Conservation (phyloP, 2,888 invertebrate species). For the Hypena proboscidalis region DNA sequence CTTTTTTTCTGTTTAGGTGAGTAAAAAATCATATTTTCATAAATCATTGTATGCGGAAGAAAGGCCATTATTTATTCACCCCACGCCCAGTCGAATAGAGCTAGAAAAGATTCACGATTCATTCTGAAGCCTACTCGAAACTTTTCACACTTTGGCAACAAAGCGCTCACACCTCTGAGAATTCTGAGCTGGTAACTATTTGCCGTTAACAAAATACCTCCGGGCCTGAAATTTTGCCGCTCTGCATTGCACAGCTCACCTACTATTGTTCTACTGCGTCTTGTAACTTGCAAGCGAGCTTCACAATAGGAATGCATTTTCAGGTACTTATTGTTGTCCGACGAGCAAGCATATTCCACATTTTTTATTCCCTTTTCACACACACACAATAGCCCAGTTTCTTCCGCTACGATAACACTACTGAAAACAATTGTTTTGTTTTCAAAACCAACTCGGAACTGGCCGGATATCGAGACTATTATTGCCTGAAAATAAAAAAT, state of each 20-base stretch:
- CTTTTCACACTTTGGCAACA: background rate
- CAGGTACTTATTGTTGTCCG: conserved; percentile 41
- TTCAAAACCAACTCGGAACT: background rate
- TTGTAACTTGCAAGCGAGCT: conserved; percentile 35
- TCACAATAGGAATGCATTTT: conserved; percentile 32
- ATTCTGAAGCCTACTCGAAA: too few relatives aligned
- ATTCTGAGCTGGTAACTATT: background rate
- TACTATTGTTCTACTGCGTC: conserved; percentile 27
- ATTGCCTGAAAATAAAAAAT: background rate
- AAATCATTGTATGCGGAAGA: too few relatives aligned
- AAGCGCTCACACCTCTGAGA: background rate
- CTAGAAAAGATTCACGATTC: too few relatives aligned
- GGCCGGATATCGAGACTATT: too few relatives aligned
- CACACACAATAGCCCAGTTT: conserved; percentile 36
- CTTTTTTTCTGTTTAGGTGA: too few relatives aligned
- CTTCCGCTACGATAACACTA: conserved; percentile 25
- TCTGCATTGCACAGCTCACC: conserved; percentile 16
- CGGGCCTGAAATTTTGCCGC: conserved; percentile 10
- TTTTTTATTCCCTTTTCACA: conserved; percentile 45
- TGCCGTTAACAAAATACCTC: conserved; percentile 5
- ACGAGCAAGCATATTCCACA: conserved; percentile 36
- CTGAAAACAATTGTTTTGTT: conserved; percentile 17
- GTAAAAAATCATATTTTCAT: too few relatives aligned
- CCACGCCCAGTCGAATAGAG: too few relatives aligned
- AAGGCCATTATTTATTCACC: too few relatives aligned